phyloP scores from a whole-genome alignment of 1,140 invertebrate genomes.

The Sinella curviseta region DNA sequence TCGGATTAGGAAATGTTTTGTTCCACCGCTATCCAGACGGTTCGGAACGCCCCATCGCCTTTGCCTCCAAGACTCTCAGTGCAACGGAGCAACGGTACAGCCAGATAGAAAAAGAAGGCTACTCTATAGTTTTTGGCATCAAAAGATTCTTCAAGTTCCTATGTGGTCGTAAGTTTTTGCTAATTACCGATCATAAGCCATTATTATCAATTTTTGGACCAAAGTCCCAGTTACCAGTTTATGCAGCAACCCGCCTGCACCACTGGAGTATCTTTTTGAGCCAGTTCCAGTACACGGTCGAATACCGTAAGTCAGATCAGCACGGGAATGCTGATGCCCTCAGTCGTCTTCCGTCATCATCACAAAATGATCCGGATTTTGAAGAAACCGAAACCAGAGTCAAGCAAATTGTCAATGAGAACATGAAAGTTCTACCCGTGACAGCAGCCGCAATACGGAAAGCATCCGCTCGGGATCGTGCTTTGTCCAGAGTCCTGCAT shows the following conservation, averaged over 20 bases:
- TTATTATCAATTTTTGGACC: slow-evolving; percentile 54
- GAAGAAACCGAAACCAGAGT: too few species aligned
- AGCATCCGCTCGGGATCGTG: neutral
- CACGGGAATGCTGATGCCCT: too few species aligned
- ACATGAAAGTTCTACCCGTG: neutral
- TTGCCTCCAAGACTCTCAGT: slow-evolving; percentile 57
- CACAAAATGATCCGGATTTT: too few species aligned
- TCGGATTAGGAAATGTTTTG: slow-evolving; percentile 57
- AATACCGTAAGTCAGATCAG: slow-evolving; percentile 49
- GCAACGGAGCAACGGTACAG: slow-evolving; percentile 57
- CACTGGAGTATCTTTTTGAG: slow-evolving; percentile 53
- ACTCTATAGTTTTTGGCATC: too few species aligned
- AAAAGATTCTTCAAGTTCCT: slow-evolving; percentile 60
- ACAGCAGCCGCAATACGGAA: neutral
- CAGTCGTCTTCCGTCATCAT: slow-evolving; percentile 43
- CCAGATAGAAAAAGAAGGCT: slow-evolving; percentile 62
- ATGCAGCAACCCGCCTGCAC: too few species aligned
- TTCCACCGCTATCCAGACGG: slow-evolving; percentile 53
- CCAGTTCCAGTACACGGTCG: slow-evolving; percentile 53
- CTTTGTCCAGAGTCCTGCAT: slow-evolving; percentile 20
- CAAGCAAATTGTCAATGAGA: too few species aligned
- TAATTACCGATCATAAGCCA: too few species aligned
- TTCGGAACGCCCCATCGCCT: slow-evolving; percentile 57
- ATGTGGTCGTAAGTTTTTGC: slow-evolving; percentile 55
- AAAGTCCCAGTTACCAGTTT: slow-evolving; percentile 53